Evolutionary conservation across 2,888 invertebrate species (phyloP).

Genomic region (Agrochola litura): DNA sequence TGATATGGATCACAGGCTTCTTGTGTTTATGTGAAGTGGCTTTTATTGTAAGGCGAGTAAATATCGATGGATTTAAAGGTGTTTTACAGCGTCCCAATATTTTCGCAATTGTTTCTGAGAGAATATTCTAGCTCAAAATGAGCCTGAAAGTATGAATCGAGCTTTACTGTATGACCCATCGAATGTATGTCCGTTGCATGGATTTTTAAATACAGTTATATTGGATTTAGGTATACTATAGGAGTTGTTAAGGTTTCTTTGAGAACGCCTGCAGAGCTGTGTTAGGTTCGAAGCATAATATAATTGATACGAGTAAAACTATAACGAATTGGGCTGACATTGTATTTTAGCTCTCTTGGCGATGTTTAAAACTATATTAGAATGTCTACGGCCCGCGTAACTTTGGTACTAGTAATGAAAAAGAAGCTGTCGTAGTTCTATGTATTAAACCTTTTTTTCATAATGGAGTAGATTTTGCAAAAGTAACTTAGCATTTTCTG

Average conservation of each 20-base stretch:
- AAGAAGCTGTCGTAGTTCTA: too few relatives aligned
- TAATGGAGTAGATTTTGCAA: background rate
- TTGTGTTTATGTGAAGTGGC: constrained; percentile 28
- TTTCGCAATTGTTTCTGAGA: background rate
- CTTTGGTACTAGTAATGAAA: background rate
- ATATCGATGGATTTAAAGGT: constrained; percentile 7
- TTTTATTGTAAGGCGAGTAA: constrained; percentile 1
- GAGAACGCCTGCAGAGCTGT: background rate
- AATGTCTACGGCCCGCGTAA: background rate
- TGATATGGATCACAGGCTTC: constrained; percentile 43
- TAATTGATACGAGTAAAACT: constrained; percentile 7
- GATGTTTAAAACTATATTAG: constrained; percentile 10
- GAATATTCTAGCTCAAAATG: background rate
- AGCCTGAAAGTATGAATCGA: background rate
- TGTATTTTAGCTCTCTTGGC: constrained; percentile 44
- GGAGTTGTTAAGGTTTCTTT: background rate
- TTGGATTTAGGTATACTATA: background rate
- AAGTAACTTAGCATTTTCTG: constrained; percentile 7
- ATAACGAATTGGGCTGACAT: too few relatives aligned
- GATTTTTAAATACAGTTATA: background rate
- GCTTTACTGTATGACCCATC: background rate
- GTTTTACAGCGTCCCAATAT: background rate
- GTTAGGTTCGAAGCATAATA: background rate
- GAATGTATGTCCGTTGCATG: background rate
- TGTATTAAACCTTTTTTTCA: background rate